Evolutionary conservation across 2,797 vertebrate genomes (phyloP), one percentile per base, ranked within the genome.

Genomic region (Catharus ustulatus): DNA sequence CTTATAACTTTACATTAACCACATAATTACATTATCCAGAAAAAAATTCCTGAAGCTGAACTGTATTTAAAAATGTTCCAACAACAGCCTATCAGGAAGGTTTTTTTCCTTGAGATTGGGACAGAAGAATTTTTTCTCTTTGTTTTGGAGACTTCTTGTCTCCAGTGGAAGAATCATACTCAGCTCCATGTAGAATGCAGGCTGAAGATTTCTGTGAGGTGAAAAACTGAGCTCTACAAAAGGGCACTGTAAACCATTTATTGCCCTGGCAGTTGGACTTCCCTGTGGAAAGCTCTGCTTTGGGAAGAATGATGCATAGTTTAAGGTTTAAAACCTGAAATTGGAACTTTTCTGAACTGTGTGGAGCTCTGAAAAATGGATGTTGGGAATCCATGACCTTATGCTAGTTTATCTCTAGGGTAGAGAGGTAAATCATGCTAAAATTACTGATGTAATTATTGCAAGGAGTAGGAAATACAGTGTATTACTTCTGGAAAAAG

Each of bases 11-110:
- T 40, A 76, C 42, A 24, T 94, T 90, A 68, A 38, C 68, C 52
- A 85, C 86, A 93, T 69, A 87, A 92, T 90, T 92, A 27, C 22
- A 36, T 67, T 94, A 61, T 43, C 32, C 30, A 32, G 64, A 89
- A 83, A 58, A 75, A 80, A 74, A 30, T 80, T 84, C n/a, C n/a
- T 29, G 1, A 58, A 90, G 49, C 49, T 43, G 34, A 86, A 18
- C 27, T 67, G 15, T 62, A 1, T 40, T 85, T 26, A 45, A 71
- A 84, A 68, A 3, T 49, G 10, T 88, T 89, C 57, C 63, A 48
- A 21, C 34, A 54, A 6, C 23, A 79, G 49, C 5, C 1, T 59
- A 3, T 68, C 7, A 5, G 59, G 49, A 43, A 54, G 10, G 3
- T 23, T 84, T 84, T 36, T 68, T 52, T 4, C 51, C 32, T 38